Evolutionary conservation across 2,888 invertebrate genomes (phyloP).

Genomic region (Nysson spinosus): DNA sequence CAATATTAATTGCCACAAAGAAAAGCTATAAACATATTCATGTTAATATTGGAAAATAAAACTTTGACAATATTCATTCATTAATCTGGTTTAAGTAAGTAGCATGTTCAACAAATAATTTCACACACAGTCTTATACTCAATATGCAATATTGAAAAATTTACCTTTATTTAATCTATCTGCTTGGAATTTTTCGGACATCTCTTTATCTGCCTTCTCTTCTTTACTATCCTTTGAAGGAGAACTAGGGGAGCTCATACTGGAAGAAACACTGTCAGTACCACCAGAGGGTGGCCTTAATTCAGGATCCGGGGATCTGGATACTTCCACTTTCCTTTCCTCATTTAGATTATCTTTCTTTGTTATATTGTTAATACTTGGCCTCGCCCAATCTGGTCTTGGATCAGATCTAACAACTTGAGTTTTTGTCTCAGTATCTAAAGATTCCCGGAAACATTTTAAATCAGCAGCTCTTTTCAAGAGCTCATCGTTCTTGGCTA

Average conservation of each 20-base stretch:
- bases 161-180: constrained; percentile 59
- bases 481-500: constrained; percentile 73
- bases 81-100: too few relatives aligned
- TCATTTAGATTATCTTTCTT: constrained; percentile 57
- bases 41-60: too few relatives aligned
- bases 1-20: too few relatives aligned
- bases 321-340: constrained; percentile 60
- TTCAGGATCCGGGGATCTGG: constrained; percentile 70
- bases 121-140: constrained; percentile 15
- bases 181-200: constrained; percentile 72
- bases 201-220: constrained; percentile 74
- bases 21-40: too few relatives aligned
- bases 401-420: constrained; percentile 64
- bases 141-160: constrained; percentile 25
- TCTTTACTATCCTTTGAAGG: constrained; percentile 74
- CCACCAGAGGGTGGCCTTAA: constrained; percentile 68
- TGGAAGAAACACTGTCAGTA: constrained; percentile 72
- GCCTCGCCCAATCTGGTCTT: constrained; percentile 73
- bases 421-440: constrained; percentile 49
- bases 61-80: too few relatives aligned
- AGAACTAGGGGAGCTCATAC: constrained; percentile 74
- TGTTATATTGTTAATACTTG: constrained; percentile 61
- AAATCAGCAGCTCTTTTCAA: constrained; percentile 66
- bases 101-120: too few relatives aligned
- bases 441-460: constrained; percentile 51